Percentiles rank a stretch among this genome's conserved stretches.
Conservation (phyloP, 2,797 vertebrate genomes). For the Ciconia nigra region DNA sequence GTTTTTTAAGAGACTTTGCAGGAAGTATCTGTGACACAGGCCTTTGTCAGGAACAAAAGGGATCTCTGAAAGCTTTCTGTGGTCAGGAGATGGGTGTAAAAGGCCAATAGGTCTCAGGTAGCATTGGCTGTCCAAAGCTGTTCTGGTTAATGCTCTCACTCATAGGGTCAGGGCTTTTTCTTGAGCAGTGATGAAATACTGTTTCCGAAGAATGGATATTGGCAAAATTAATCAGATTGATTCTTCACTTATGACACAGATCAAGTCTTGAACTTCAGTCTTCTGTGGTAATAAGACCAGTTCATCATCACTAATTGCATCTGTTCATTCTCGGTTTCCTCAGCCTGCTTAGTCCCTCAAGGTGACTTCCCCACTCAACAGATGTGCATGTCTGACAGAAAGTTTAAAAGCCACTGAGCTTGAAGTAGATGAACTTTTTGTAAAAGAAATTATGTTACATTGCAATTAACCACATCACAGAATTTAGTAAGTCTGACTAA, state of each 20-base stretch:
- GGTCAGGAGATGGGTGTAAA: neutral
- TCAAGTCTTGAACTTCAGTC: slow-evolving; percentile 34
- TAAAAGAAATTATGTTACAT: neutral
- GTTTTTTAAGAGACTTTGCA: neutral
- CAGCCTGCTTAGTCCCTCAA: neutral
- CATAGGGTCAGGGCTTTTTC: neutral
- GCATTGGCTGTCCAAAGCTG: neutral
- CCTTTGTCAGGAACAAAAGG: neutral
- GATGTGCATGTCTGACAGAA: neutral
- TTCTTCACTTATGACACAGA: slow-evolving; percentile 27
- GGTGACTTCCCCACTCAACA: slow-evolving; percentile 2
- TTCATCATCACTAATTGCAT: slow-evolving; percentile 23
- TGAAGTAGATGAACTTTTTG: neutral
- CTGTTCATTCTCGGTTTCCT: neutral
- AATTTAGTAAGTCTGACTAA: neutral
- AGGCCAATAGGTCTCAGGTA: neutral
- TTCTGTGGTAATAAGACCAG: slow-evolving; percentile 23
- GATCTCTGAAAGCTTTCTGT: neutral
- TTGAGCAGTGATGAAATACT: neutral
- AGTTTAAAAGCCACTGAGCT: neutral
- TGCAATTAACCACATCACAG: neutral
- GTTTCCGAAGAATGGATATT: neutral
- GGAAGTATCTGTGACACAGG: neutral
- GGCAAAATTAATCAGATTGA: slow-evolving; percentile 48
- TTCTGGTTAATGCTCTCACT: neutral